Base-by-base conservation (phyloP, 2,113 vertebrate species). In the Aleadryas rufinucha region DNA sequence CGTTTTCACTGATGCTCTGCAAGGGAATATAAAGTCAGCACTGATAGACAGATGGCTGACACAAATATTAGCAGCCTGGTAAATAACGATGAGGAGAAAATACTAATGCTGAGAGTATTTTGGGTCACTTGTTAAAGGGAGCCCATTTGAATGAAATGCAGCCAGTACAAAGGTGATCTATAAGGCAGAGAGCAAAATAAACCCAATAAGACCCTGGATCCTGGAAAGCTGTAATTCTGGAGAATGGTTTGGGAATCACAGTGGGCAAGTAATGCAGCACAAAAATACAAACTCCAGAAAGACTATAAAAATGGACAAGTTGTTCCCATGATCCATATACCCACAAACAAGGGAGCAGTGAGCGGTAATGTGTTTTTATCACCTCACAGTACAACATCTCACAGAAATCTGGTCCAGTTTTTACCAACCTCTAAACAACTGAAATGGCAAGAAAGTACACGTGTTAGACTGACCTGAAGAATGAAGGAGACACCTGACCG, bases 51-150 rank as follows among this genome's bases (percentile, higher is more conserved):
- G 91, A 94, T 97, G 94, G 95, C 90, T 96, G 96, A 80, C 90
- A 96, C 84, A 95, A 96, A 96, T 96, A 97, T 96, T 96, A 96
- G 84, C 92, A 93, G 90, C 84, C 75, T 95, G 82, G 75, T 95
- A 95, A 96, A 94, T 94, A 96, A 93, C 0, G 17, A 94, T 59
- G 84, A 87, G 39, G 63, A 85, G 63, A 90, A 96, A 95, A 94
- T 80, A 91, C 50, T 96, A 74, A 42, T 27, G 41, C 21, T 10
- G 75, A 61, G 87, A 85, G 39, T 85, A 85, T 94, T 90, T 81
- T 65, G 91, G 89, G 91, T 95, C 85, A 80, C 42, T 90, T 50
- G 56, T 64, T 39, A 80, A 85, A 75, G 39, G 71, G 57, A 91
- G 47, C 35, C 87, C 54, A 18, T 85, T 66, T 65, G 59, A 93